Evolutionary conservation across 2,888 invertebrate species (phyloP).

Genomic region (Ophioninae sp.): DNA sequence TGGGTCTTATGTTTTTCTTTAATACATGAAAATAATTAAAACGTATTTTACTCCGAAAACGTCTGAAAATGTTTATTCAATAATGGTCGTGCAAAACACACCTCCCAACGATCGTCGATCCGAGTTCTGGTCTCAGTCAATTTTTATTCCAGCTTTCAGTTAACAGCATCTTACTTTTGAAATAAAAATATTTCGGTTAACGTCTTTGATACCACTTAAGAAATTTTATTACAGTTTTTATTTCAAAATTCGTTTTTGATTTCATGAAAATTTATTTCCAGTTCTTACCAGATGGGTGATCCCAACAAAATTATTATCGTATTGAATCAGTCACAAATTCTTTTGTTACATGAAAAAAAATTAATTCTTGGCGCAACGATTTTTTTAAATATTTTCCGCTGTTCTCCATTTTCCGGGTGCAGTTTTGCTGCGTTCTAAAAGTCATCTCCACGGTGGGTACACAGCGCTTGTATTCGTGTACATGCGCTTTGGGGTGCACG

Average conservation of each 20-base stretch:
- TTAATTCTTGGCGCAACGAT: not conserved
- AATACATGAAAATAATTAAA: not conserved
- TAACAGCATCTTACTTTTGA: not conserved
- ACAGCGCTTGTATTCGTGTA: conserved; percentile 28
- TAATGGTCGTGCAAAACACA: not conserved
- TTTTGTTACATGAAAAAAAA: not conserved
- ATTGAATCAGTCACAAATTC: no score
- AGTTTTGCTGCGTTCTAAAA: conserved; percentile 1
- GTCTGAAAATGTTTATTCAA: not conserved
- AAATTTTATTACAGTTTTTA: not conserved
- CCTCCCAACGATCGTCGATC: not conserved
- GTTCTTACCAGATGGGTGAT: no score
- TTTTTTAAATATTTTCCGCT: not conserved
- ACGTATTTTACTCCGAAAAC: not conserved
- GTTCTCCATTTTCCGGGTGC: conserved; percentile 1
- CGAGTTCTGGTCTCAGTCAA: not conserved
- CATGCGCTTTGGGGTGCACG: conserved; percentile 56
- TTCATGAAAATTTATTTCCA: not conserved
- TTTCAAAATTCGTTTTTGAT: not conserved
- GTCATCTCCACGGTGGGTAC: conserved; percentile 10
- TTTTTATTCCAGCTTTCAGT: not conserved
- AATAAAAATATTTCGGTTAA: not conserved
- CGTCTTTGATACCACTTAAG: not conserved
- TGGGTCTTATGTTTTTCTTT: not conserved
- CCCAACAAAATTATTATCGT: no score